A percentile compares a stretch with the other conserved stretches of the same genome.
Evolutionary conservation across 37 sponge, comb jelly and placozoan genomes (phyloP).

Genomic region (Dysidea cf. avara): DNA sequence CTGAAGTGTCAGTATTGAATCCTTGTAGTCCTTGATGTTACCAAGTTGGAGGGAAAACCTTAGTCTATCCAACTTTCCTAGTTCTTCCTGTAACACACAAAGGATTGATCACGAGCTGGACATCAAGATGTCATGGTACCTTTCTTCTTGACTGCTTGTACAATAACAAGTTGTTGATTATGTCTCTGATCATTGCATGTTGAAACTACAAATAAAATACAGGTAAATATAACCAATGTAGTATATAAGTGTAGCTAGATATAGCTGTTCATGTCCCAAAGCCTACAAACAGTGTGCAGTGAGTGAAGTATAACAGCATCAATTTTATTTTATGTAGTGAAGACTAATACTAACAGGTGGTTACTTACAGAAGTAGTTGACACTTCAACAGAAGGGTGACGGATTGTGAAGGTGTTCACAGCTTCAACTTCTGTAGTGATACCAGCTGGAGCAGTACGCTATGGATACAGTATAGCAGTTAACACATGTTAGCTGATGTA

Average conservation of each 20-base stretch:
- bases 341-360: not conserved
- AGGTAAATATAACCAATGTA: too few species aligned
- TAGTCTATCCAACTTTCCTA: constrained; percentile 60
- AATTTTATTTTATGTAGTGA: too few species aligned
- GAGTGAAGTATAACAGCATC: too few species aligned
- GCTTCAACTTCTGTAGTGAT: constrained; percentile 18
- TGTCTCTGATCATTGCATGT: constrained; percentile 80
- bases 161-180: constrained; percentile 85
- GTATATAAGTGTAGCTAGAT: too few species aligned
- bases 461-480: not conserved
- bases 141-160: constrained; percentile 85
- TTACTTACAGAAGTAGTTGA: constrained; percentile 79
- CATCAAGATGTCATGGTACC: constrained; percentile 19
- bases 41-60: constrained; percentile 75
- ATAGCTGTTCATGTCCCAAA: too few species aligned
- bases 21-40: constrained; percentile 61
- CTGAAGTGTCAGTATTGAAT: constrained; percentile 57
- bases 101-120: not conserved
- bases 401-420: constrained; percentile 82
- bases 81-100: constrained; percentile 38
- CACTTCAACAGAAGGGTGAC: constrained; percentile 69
- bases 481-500: too few species aligned
- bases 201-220: constrained; percentile 45
- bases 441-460: constrained; percentile 11
- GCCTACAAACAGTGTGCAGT: too few species aligned